These are phyloP conservation scores for Rhopalosiphum padi DNA, from an alignment of 1,140 invertebrate genomes.

Conservation along the genomic window DNA sequence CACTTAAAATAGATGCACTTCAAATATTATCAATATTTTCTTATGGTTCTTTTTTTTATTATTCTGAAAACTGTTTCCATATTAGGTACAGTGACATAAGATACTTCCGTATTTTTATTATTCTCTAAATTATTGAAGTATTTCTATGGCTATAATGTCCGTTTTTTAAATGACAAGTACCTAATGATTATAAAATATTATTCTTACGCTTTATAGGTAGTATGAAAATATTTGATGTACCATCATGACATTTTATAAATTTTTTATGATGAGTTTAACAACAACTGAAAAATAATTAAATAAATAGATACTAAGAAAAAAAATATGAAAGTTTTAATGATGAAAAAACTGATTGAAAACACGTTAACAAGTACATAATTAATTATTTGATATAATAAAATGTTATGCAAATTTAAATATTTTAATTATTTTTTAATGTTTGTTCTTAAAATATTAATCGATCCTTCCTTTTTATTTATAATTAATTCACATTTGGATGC, in stretches of 20 bases:
- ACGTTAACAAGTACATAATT: neutral
- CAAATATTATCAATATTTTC: neutral
- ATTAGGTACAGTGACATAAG: neutral
- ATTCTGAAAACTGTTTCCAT: neutral
- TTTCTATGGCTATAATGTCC: neutral
- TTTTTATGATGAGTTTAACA: neutral
- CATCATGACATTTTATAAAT: neutral
- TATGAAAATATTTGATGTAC: conserved; percentile 10
- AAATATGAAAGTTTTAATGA: neutral
- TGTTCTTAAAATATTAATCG: neutral
- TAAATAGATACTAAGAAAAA: neutral
- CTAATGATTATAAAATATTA: neutral
- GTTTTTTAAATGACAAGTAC: neutral
- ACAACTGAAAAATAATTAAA: neutral
- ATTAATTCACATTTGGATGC: neutral
- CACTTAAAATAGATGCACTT: neutral
- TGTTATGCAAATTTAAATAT: too few relatives aligned
- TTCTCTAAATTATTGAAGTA: neutral
- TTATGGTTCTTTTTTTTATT: neutral
- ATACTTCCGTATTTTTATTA: neutral
- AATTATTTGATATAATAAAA: too few relatives aligned
- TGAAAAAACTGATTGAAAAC: neutral
- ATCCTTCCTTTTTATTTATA: neutral
- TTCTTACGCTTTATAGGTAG: neutral
- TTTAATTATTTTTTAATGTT: neutral